Percentiles rank a stretch among this genome's conserved stretches.
Evolutionary conservation across 2,888 invertebrate genomes (phyloP).

Genomic region (Ceramica pisi): DNA sequence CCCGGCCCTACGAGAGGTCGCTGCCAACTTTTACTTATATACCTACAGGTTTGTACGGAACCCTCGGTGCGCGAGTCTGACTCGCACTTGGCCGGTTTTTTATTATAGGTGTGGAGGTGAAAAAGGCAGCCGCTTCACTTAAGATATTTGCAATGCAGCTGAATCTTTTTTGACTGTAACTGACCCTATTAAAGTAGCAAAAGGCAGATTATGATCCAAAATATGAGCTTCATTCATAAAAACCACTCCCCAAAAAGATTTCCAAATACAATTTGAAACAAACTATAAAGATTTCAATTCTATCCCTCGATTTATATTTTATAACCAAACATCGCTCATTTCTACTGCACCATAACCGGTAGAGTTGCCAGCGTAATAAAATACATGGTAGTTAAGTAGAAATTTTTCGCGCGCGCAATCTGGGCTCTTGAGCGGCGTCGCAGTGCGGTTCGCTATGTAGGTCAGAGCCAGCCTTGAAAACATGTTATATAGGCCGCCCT

Average conservation of each 20-base stretch:
- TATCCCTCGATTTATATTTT: conserved; percentile 19
- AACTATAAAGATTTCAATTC: conserved; percentile 14
- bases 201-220: background rate
- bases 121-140: no score
- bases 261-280: conserved; percentile 18
- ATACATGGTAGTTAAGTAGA: conserved; percentile 47
- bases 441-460: conserved; percentile 54
- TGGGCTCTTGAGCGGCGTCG: conserved; percentile 44
- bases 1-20: no score
- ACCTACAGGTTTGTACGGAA: no score
- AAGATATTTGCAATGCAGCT: no score
- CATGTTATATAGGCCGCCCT: conserved; percentile 52
- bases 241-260: background rate
- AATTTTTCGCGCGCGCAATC: conserved; percentile 63
- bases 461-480: conserved; percentile 58
- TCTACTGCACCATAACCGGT: conserved; percentile 45
- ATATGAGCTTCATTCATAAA: conserved; percentile 6
- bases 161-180: no score
- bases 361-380: conserved; percentile 54
- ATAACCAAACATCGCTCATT: conserved; percentile 31
- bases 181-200: no score
- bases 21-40: no score
- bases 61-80: no score
- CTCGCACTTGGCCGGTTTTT: no score
- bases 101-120: no score